These are phyloP conservation scores for Drosophila cognata DNA, from an alignment of 2,888 invertebrate genomes.

Conservation along the genomic window DNA sequence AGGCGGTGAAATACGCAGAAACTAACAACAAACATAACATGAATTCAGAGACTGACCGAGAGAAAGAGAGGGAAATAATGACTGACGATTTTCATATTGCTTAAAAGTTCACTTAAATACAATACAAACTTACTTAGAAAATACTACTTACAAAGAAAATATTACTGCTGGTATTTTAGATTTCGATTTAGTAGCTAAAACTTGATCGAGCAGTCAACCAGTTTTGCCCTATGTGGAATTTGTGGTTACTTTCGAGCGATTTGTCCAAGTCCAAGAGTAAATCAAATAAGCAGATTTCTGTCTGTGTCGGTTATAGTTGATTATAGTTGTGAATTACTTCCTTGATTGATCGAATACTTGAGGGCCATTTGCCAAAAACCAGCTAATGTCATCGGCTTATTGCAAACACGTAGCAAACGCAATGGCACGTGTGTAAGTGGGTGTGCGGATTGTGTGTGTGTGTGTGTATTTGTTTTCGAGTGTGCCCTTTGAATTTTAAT, in stretches of 20 bases:
- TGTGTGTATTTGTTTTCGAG: slow-evolving; percentile 5
- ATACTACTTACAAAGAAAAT: neutral
- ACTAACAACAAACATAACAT: neutral
- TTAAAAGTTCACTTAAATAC: neutral
- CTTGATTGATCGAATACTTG: neutral
- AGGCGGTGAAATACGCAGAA: slow-evolving; percentile 10
- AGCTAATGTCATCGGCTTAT: neutral
- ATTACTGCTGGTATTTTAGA: neutral
- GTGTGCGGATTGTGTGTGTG: neutral
- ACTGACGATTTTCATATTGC: neutral
- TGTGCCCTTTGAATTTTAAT: slow-evolving; percentile 42
- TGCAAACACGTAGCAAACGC: slow-evolving; percentile 1
- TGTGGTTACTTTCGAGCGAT: neutral
- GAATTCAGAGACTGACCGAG: neutral
- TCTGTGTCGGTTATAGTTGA: neutral
- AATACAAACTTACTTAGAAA: too few relatives aligned
- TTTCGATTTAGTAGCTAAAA: neutral
- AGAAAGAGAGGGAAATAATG: neutral
- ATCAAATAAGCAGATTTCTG: neutral
- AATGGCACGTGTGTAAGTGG: neutral
- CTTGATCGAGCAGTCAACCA: neutral
- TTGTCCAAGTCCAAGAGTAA: neutral
- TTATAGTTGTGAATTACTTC: neutral
- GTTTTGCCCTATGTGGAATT: neutral
- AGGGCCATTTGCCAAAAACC: neutral